A percentile compares a stretch with the other conserved stretches of the same genome.
These are phyloP conservation scores for Amaurobius ferox DNA, from an alignment of 2,888 invertebrate species.

Conservation along the genomic window DNA sequence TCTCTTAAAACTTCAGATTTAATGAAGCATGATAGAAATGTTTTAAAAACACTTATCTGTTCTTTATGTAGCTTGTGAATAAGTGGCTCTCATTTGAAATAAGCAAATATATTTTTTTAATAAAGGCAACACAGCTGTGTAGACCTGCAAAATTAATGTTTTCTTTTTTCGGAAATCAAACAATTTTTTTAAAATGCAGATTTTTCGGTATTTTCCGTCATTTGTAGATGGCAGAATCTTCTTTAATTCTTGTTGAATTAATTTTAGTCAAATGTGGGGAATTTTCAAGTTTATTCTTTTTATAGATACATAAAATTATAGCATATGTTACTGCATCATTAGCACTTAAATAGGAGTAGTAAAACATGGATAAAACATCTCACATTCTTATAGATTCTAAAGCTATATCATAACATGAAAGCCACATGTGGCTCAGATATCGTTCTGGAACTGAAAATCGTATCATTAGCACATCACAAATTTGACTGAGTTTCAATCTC, in stretches of 20 bases:
- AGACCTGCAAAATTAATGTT: not conserved
- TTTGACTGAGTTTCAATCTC: not conserved
- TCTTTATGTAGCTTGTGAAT: not conserved
- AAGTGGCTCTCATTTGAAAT: not conserved
- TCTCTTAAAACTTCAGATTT: conserved; percentile 7
- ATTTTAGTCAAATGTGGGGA: not conserved
- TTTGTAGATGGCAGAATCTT: not conserved
- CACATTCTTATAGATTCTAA: not conserved
- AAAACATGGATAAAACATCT: not conserved
- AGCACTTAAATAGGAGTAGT: no score
- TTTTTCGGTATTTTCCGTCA: not conserved
- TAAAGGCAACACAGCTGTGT: not conserved
- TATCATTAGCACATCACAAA: not conserved
- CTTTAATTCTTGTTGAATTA: not conserved
- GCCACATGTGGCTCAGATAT: not conserved
- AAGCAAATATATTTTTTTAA: not conserved
- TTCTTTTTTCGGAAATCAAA: not conserved
- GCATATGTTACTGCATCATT: not conserved
- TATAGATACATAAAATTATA: not conserved
- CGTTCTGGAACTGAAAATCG: not conserved
- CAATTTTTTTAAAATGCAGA: not conserved
- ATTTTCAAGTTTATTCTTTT: not conserved
- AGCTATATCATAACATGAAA: not conserved
- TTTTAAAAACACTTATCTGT: no score
- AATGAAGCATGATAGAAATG: not conserved